Evolutionary conservation across 2,888 invertebrate species (phyloP), one percentile per base, ranked within the genome.

Genomic region (Hirudinaria manillensis): DNA sequence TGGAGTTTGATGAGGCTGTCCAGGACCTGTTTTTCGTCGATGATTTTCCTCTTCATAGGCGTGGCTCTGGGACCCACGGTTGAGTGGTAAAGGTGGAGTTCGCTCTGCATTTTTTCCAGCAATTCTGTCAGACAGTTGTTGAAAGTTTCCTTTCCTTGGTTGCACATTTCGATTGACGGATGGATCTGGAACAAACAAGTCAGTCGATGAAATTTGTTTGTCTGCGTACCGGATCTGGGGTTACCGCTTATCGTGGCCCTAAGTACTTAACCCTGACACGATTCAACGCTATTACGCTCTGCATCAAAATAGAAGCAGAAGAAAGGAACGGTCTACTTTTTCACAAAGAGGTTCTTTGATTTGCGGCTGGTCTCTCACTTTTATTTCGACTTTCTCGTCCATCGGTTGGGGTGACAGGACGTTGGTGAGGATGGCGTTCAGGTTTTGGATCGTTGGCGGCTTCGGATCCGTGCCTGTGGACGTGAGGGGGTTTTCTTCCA

Each of bases 21-120:
- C 24, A 61, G 19, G 24, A 61, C 29, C 24, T 61, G 24, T 10
- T 29, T 61, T 29, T 61, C 61, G 29, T 61, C 29, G 24, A 27
- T 61, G 7, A 61, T 24, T 10, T 61, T 61, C 61, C 29, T 61
- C 24, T 27, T 29, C 24, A 27, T 21, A 19, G 24, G 61, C 7
- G 24, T 27, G 29, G 24, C 61, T 6, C 61, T 24, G 24, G 61
- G 24, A 1, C 29, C 61, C 10, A 61, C 19, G 29, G 61, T 27
- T 10, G 29, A 24, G 24, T 27, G 24, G 61, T 61, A 61, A 61
- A 24, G 61, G 29, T 61, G 24, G 24, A 61, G 61, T 61, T 61
- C 61, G 61, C 61, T 61, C 61, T 61, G 61, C 61, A 61, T 61
- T 61, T 29, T 24, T 19, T 61, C 61, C 7, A 61, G 24, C 3